A percentile compares a stretch with the other conserved stretches of the same genome.
Evolutionary conservation across 2,888 invertebrate genomes (phyloP).

Genomic region (Laspeyria flexula): DNA sequence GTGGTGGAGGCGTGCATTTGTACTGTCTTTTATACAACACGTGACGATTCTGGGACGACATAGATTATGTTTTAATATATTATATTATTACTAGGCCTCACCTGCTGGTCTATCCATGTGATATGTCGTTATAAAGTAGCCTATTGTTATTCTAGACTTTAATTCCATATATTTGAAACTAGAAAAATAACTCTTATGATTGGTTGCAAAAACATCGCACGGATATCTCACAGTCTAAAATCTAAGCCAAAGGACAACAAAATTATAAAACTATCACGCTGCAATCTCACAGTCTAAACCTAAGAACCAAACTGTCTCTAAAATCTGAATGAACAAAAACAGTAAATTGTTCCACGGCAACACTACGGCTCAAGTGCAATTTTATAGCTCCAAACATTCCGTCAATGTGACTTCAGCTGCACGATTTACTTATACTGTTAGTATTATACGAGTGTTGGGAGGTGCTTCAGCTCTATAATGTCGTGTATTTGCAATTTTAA

Average conservation of each 20-base stretch:
- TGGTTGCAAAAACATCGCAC: too few species aligned
- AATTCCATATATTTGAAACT: too few species aligned
- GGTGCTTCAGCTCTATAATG: conserved; percentile 10
- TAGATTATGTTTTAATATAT: neutral
- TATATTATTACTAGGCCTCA: neutral
- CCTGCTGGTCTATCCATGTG: too few species aligned
- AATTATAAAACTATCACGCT: too few species aligned
- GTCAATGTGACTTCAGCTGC: conserved; percentile 14
- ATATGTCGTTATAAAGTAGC: too few species aligned
- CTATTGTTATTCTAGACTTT: too few species aligned
- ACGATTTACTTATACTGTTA: conserved; percentile 23
- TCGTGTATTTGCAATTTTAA: neutral
- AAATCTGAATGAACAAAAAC: conserved; percentile 21
- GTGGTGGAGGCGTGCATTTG: neutral
- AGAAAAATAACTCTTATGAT: too few species aligned
- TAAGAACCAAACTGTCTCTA: conserved; percentile 3
- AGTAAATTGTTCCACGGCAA: conserved; percentile 21
- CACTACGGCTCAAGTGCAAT: conserved; percentile 22
- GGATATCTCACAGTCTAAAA: too few species aligned
- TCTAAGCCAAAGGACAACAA: too few species aligned
- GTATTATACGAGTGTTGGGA: conserved; percentile 24
- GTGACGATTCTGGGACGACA: neutral
- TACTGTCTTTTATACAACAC: neutral
- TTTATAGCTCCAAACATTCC: conserved; percentile 6
- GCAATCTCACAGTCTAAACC: neutral